These are phyloP conservation scores for Butastur rufipennis DNA, from an alignment of 2,113 vertebrate species.

Conservation along the genomic window DNA sequence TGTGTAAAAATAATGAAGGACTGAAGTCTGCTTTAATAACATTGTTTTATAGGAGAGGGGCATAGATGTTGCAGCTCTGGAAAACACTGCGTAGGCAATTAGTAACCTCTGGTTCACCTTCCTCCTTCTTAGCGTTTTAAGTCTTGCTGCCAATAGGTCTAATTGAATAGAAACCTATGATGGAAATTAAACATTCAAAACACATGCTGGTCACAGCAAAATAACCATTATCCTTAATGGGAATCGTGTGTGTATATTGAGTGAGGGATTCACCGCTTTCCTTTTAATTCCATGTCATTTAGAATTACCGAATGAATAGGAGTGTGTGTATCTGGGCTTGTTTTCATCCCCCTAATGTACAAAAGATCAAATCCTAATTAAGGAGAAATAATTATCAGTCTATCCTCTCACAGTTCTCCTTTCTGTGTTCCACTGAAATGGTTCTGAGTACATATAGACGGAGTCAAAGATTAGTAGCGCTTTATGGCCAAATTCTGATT, in stretches of 20 bases:
- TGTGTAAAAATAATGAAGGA: neutral
- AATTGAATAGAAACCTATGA: constrained; percentile 23
- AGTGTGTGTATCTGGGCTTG: neutral
- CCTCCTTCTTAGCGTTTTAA: neutral
- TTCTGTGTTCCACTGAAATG: neutral
- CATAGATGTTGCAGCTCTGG: neutral
- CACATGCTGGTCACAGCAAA: constrained; percentile 6
- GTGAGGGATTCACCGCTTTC: neutral
- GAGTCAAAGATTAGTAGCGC: neutral
- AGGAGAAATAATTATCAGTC: constrained; percentile 14
- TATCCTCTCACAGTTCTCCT: neutral
- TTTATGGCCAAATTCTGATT: constrained; percentile 1
- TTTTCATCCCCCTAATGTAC: constrained; percentile 12
- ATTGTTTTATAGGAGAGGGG: neutral
- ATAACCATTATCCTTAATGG: constrained; percentile 19
- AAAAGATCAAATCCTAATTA: constrained; percentile 33
- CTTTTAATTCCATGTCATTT: constrained; percentile 50
- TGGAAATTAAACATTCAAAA: constrained; percentile 34
- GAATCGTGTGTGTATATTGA: neutral
- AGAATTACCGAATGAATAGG: constrained; percentile 28
- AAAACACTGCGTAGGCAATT: neutral
- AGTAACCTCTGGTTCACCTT: constrained; percentile 11
- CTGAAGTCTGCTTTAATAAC: neutral
- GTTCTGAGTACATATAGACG: neutral
- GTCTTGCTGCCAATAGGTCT: neutral